Evolutionary conservation across 2,113 vertebrate genomes (phyloP).

Genomic region (Neogale vison): DNA sequence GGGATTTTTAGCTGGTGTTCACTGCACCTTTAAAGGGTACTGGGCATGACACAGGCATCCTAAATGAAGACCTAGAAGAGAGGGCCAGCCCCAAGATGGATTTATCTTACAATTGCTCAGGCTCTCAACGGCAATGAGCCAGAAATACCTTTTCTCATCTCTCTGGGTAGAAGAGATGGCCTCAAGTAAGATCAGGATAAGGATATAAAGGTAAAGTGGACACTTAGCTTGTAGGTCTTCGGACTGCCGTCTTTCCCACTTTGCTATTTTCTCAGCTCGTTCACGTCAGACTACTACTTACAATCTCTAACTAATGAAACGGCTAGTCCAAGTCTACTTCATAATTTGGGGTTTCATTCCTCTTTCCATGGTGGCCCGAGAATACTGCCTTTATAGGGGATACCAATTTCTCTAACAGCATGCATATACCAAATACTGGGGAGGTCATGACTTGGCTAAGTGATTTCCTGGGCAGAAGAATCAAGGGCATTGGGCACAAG

Average conservation of each 20-base stretch:
- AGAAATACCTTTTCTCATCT: background rate
- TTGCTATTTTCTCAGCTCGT: background rate
- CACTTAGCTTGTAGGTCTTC: background rate
- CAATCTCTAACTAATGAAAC: slow-evolving; percentile 8
- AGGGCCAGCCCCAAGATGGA: background rate
- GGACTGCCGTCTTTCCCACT: background rate
- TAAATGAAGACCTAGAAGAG: background rate
- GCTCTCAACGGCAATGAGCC: background rate
- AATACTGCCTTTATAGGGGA: background rate
- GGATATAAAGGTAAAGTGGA: background rate
- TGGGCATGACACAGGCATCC: background rate
- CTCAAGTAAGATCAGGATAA: background rate
- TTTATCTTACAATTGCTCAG: background rate
- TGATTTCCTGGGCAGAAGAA: background rate
- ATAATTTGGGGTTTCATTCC: background rate
- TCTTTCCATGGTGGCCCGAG: background rate
- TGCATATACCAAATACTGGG: background rate
- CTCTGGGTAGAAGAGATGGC: background rate
- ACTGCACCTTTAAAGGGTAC: background rate
- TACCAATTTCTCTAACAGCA: background rate
- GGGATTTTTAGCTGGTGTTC: background rate
- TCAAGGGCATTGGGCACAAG: background rate
- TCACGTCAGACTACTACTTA: background rate
- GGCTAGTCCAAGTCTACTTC: background rate
- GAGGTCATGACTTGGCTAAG: background rate